phyloP scores from a whole-genome alignment of 2,113 vertebrate genomes.

The Callocephalon fimbriatum region DNA sequence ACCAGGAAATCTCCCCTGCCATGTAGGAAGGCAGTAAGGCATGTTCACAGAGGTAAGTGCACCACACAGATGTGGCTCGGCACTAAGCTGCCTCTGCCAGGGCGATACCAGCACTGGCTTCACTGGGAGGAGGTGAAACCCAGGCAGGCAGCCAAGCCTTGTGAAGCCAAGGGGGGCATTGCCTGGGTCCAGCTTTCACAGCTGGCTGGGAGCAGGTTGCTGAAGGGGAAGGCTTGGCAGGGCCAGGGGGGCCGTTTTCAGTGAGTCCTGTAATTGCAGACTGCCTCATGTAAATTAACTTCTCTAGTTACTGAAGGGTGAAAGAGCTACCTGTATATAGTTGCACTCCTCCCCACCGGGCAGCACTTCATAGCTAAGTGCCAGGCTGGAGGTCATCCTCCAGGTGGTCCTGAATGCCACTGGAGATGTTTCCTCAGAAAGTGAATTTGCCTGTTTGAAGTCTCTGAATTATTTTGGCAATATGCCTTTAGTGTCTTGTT shows the following conservation, averaged over 20 bases:
- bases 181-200: not conserved
- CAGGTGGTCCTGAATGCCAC: not conserved
- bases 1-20: slow-evolving; percentile 71
- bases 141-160: not conserved
- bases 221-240: not conserved
- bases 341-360: not conserved
- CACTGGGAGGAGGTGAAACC: not conserved
- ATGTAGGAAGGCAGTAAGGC: slow-evolving; percentile 76
- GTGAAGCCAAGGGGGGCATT: rapidly evolving
- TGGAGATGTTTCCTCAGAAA: not conserved
- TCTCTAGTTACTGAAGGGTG: not conserved
- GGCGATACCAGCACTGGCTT: not conserved
- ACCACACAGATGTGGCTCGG: not conserved
- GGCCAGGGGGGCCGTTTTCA: not conserved
- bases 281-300: not conserved
- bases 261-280: not conserved
- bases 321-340: not conserved
- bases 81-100: not conserved
- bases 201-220: not conserved
- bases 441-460: not conserved
- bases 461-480: not conserved
- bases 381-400: not conserved
- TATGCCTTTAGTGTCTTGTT: not conserved
- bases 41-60: slow-evolving; percentile 79
- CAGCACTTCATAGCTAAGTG: not conserved